These are phyloP conservation scores for Crenuchus spilurus DNA, from an alignment of 2,797 vertebrate species.

Conservation along the genomic window DNA sequence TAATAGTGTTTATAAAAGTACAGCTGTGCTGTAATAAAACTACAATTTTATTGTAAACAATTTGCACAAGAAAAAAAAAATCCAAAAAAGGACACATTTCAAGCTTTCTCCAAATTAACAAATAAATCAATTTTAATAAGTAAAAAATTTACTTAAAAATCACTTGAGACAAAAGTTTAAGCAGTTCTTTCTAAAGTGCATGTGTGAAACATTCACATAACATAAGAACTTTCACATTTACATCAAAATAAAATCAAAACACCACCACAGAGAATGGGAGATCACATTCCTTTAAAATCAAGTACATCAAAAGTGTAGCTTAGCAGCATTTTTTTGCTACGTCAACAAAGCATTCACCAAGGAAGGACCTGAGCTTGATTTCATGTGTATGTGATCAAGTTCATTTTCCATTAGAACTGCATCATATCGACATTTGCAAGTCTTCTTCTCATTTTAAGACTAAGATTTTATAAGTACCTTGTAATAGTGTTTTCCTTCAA, in stretches of 20 bases:
- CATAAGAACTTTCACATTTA: conserved; percentile 12
- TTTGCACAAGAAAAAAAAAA: too few species aligned
- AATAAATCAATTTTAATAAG: conserved; percentile 9
- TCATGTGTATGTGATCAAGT: conserved; percentile 2
- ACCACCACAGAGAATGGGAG: conserved; percentile 7
- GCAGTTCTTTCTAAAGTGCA: conserved; percentile 27
- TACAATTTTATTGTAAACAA: too few species aligned
- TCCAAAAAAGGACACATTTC: too few species aligned
- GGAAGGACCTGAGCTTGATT: conserved; percentile 30
- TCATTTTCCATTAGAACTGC: not conserved
- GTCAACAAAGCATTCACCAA: not conserved
- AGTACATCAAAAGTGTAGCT: not conserved
- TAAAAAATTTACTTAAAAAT: conserved; percentile 20
- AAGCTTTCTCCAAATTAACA: not conserved
- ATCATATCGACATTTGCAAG: not conserved
- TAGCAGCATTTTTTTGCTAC: not conserved
- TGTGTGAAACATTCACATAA: conserved; percentile 32
- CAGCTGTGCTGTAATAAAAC: too few species aligned
- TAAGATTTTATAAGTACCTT: not conserved
- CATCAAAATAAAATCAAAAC: not conserved
- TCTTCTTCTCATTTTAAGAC: not conserved
- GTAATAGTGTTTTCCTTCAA: not conserved
- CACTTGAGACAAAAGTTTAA: conserved; percentile 6
- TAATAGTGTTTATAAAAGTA: too few species aligned
- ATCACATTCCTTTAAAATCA: not conserved